A percentile compares a stretch with the other conserved stretches of the same genome.
phyloP scores from a whole-genome alignment of 2,113 vertebrate species.

The Melanerpes aurifrons region DNA sequence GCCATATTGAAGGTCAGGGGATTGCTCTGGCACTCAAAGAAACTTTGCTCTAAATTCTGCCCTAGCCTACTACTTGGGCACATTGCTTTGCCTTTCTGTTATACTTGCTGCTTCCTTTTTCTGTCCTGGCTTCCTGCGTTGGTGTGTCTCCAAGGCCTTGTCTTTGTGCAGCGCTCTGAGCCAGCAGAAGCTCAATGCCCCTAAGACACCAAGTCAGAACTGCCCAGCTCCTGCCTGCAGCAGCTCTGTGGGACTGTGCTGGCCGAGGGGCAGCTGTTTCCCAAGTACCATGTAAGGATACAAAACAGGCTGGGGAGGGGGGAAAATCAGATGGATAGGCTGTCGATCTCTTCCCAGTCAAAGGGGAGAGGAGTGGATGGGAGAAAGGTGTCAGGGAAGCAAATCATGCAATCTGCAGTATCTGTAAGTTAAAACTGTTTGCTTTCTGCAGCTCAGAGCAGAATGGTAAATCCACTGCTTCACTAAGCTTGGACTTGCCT shows the following conservation, averaged over 20 bases:
- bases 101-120: conserved; percentile 29
- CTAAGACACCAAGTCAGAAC: not conserved
- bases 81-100: conserved; percentile 22
- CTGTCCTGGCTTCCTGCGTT: conserved; percentile 17
- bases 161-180: not conserved
- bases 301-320: not conserved
- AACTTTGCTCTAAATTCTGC: conserved; percentile 20
- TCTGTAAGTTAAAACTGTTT: not conserved
- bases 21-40: not conserved
- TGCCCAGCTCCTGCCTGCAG: conserved; percentile 7
- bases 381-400: not conserved
- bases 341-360: not conserved
- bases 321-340: not conserved
- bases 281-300: not conserved
- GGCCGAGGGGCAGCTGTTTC: not conserved
- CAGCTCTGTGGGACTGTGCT: not conserved
- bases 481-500: not conserved
- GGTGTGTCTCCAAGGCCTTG: not conserved
- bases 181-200: not conserved
- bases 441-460: not conserved
- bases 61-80: not conserved
- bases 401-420: accelerated
- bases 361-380: not conserved
- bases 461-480: too few relatives aligned
- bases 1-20: not conserved